Evolutionary conservation across 2,113 vertebrate species (phyloP), one percentile per base, ranked within the genome.

Genomic region (Elgaria multicarinata): DNA sequence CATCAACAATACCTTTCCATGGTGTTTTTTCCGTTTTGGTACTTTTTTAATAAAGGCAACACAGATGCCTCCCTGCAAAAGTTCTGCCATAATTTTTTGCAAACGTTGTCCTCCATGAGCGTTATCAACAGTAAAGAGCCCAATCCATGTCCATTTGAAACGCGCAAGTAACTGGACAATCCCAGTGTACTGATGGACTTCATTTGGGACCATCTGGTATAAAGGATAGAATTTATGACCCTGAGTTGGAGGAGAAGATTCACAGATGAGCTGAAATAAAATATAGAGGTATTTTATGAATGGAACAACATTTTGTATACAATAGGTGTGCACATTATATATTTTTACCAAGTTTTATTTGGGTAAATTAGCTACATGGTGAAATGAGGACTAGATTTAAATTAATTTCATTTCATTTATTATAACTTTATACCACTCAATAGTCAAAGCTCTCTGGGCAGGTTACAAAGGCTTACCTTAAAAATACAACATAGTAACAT

Each of bases 141-240:
- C 88, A 36, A 92, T 81, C 80, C 80, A 92, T 0, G 33, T 86
- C 93, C 91, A 93, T 22, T 24, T 53, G 36, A 93, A 92, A 53
- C 92, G 36, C 3, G 87, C n/a, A 46, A 92, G 64, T 33, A 83
- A 33, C 26, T 7, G 64, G 36, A 83, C 64, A 9, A 92, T 33
- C 0, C 79, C 90, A 22, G 24, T 46, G 1, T 28, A 31, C 42
- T 89, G 84, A 42, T 16, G 12, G 20, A 18, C 58, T 3, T 62
- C 58, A 62, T 62, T 62, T 62, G 58, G 58, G 58, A 20, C 16
- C 58, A 62, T 62, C 58, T 62, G 58, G 58, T 62, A 14, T 6
- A 67, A 26, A 42, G 64, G 31, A 69, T 90, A 69, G 33, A 87
- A 89, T 18, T 62, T 18, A 3, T 62, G 16, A 20, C 58, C 58